Conservation (phyloP, 2,888 invertebrate species). For the Drosophila parthenogenetica region DNA sequence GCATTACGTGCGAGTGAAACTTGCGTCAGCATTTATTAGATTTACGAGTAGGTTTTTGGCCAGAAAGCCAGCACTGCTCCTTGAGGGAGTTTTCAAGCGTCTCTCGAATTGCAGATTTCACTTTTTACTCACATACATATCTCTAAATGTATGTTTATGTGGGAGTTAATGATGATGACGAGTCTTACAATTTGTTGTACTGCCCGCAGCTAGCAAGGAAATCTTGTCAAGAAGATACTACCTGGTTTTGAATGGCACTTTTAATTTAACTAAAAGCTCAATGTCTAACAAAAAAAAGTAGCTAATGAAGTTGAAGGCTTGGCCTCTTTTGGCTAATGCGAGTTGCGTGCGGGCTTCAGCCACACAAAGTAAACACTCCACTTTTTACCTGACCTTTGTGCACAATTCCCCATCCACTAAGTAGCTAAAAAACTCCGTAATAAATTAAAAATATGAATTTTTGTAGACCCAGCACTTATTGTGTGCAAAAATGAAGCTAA, state of each 20-base stretch:
- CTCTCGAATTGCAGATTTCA: conserved; percentile 15
- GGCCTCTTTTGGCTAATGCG: conserved; percentile 54
- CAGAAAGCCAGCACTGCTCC: conserved; percentile 12
- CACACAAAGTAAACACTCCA: neutral
- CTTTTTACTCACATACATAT: conserved; percentile 5
- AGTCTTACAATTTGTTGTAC: conserved; percentile 4
- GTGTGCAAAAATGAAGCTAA: neutral
- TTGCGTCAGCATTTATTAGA: conserved; percentile 46
- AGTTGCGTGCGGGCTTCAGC: conserved; percentile 59
- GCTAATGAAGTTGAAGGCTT: conserved; percentile 49
- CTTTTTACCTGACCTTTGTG: conserved; percentile 31
- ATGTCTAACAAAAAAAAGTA: neutral
- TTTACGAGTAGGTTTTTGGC: conserved; percentile 13
- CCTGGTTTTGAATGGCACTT: conserved; percentile 39
- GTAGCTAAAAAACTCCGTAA: conserved; percentile 33
- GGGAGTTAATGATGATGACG: conserved; percentile 20
- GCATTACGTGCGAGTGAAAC: conserved; percentile 35
- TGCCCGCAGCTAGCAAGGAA: conserved; percentile 30
- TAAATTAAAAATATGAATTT: conserved; percentile 17
- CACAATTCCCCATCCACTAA: conserved; percentile 9
- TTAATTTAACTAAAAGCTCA: conserved; percentile 72
- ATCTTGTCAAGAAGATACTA: conserved; percentile 19
- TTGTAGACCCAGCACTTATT: neutral
- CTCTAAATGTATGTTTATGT: conserved; percentile 12
- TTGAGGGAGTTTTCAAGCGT: conserved; percentile 13